These are phyloP conservation scores for Eulemur albifrons DNA, from an alignment of 2,797 vertebrate genomes.

Conservation along the genomic window DNA sequence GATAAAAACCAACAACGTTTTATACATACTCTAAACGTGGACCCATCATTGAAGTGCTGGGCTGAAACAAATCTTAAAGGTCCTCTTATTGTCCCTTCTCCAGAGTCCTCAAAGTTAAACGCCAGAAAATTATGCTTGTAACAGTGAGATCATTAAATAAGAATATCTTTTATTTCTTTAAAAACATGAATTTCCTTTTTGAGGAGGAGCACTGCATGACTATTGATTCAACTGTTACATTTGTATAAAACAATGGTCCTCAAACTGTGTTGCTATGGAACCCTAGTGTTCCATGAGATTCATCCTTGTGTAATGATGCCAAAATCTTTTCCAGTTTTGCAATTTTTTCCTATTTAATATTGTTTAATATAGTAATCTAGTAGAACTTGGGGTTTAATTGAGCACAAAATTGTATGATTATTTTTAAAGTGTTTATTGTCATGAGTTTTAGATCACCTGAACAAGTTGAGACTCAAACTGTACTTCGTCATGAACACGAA, in stretches of 20 bases:
- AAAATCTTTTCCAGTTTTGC: background rate
- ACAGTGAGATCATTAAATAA: background rate
- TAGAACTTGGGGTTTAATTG: background rate
- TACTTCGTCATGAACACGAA: background rate
- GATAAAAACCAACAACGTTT: background rate
- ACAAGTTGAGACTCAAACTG: background rate
- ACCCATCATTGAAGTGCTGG: background rate
- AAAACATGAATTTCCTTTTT: background rate
- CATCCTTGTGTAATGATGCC: background rate
- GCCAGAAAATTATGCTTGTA: background rate
- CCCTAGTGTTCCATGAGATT: background rate
- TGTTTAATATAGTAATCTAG: background rate
- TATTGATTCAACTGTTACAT: background rate
- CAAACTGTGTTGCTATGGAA: background rate
- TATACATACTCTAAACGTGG: rapidly evolving
- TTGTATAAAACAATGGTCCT: background rate
- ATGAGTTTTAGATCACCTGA: background rate
- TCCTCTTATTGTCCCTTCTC: background rate
- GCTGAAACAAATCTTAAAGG: background rate
- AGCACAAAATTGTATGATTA: background rate
- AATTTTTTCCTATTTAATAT: background rate
- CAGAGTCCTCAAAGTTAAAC: background rate
- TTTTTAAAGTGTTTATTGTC: background rate
- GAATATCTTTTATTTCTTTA: background rate
- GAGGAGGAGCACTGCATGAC: background rate